phyloP scores from a whole-genome alignment of 2,113 vertebrate species.

The Paratilapia polleni region DNA sequence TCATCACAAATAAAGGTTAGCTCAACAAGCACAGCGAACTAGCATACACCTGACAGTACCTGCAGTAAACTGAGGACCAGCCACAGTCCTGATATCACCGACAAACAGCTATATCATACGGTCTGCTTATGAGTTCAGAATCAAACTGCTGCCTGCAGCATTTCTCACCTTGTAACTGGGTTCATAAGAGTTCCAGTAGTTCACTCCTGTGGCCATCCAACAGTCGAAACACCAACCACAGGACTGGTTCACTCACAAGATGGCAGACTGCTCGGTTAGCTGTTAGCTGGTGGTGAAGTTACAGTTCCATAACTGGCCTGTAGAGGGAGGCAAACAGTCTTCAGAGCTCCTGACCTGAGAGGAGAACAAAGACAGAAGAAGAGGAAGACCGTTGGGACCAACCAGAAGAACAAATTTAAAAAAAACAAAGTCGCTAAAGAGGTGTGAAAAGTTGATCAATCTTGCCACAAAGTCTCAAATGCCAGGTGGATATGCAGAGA shows the following conservation, averaged over 20 bases:
- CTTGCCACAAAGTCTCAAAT: background rate
- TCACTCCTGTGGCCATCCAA: slow-evolving; percentile 68
- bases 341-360: slow-evolving; percentile 1
- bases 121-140: no score
- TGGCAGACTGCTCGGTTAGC: background rate
- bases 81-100: fast-evolving
- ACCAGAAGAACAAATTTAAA: background rate
- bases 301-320: background rate
- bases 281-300: background rate
- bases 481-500: background rate
- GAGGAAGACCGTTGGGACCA: background rate
- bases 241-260: background rate
- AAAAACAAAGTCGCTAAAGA: no score
- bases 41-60: background rate
- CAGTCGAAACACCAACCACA: background rate
- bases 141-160: no score
- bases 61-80: background rate
- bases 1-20: background rate
- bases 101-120: background rate
- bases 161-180: slow-evolving; percentile 50
- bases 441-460: no score
- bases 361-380: background rate
- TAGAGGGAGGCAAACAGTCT: background rate
- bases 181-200: slow-evolving; percentile 71
- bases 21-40: fast-evolving